Conservation (phyloP, 2,113 vertebrate genomes). For the Burhinus bistriatus region DNA sequence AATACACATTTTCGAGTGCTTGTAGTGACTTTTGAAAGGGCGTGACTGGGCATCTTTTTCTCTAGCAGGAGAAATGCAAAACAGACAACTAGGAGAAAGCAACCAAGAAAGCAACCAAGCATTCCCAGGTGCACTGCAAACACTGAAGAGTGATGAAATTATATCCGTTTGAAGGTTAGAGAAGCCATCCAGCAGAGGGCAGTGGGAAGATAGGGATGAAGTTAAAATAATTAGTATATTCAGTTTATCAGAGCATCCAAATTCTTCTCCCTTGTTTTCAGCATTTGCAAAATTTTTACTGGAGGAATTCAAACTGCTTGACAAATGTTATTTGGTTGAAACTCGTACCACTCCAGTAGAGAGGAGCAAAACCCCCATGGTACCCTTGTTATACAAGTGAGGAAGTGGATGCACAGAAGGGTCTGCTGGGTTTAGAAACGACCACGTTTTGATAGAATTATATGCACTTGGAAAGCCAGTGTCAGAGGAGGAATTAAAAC, state of each 20-base stretch:
- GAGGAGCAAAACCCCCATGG: rapidly evolving
- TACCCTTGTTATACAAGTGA: background rate
- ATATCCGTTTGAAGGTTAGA: background rate
- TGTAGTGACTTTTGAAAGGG: background rate
- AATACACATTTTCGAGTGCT: background rate
- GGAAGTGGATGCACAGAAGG: too few species aligned
- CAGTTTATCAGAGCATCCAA: background rate
- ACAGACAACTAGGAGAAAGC: background rate
- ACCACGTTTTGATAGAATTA: background rate
- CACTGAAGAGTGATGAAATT: background rate
- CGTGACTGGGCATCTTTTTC: background rate
- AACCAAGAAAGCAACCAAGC: rapidly evolving
- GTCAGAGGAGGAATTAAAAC: background rate
- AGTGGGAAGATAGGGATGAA: background rate
- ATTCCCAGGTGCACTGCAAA: background rate
- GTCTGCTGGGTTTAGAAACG: background rate
- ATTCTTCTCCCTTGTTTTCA: background rate
- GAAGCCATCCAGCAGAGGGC: background rate
- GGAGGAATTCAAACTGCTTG: background rate
- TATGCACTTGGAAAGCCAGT: background rate
- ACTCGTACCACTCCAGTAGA: background rate
- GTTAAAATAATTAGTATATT: background rate
- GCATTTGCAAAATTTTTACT: background rate
- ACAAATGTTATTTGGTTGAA: background rate
- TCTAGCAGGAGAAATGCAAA: background rate